These are phyloP conservation scores for Gadopsis marmoratus DNA, from an alignment of 2,797 vertebrate genomes.

Conservation along the genomic window DNA sequence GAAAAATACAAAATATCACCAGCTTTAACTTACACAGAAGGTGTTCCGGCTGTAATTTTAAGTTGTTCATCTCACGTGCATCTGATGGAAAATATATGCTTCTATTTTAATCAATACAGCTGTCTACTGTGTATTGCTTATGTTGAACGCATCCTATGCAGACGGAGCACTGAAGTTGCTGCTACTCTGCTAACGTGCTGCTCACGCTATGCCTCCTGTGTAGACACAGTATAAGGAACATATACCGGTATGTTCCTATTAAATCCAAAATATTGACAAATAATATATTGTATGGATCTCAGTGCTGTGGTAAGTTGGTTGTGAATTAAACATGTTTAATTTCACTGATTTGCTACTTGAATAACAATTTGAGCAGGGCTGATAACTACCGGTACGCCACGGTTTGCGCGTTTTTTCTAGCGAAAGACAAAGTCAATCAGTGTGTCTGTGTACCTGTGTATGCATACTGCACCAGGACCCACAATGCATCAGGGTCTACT, in stretches of 20 bases:
- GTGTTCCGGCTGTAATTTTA: background rate
- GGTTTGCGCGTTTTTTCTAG: background rate
- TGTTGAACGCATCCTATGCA: background rate
- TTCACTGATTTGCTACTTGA: background rate
- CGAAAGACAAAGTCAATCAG: background rate
- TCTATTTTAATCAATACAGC: background rate
- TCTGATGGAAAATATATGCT: background rate
- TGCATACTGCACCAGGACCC: slow-evolving; percentile 97
- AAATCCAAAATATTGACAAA: background rate
- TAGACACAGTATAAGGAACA: background rate
- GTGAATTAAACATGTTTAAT: background rate
- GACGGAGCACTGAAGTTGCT: background rate
- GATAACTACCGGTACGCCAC: background rate
- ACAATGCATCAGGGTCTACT: slow-evolving; percentile 95
- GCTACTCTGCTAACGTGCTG: background rate
- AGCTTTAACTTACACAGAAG: background rate
- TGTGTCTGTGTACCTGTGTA: slow-evolving; percentile 90
- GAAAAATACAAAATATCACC: background rate
- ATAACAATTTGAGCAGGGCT: background rate
- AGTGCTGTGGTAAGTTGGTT: background rate
- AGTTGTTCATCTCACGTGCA: background rate
- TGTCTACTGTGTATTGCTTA: too few species aligned
- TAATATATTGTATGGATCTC: background rate
- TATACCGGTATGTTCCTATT: background rate
- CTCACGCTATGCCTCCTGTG: background rate